Percentiles rank a stretch among this genome's conserved stretches.
Evolutionary conservation across 2,113 vertebrate genomes (phyloP).

Genomic region (Psittacus erithacus): DNA sequence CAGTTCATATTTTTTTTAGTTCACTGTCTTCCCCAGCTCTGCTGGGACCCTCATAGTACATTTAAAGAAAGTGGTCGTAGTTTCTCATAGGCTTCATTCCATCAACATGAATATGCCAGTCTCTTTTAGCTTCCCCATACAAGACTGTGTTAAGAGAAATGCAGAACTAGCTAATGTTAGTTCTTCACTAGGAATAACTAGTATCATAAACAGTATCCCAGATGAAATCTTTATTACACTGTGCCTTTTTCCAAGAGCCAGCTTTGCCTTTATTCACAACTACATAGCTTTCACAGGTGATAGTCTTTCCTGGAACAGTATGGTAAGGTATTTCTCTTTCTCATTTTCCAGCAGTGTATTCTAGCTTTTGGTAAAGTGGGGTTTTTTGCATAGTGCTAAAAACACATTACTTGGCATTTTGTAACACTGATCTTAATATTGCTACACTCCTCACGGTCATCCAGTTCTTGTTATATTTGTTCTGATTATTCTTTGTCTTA

Average conservation of each 20-base stretch:
- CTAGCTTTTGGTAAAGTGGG: background rate
- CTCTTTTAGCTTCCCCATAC: background rate
- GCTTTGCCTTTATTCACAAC: background rate
- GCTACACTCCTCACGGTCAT: background rate
- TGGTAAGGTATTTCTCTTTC: background rate
- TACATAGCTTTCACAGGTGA: background rate
- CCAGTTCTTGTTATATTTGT: background rate
- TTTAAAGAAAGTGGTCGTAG: background rate
- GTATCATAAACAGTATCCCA: background rate
- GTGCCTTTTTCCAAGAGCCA: background rate
- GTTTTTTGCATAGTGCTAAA: background rate
- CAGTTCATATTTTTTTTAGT: background rate
- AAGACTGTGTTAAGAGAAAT: background rate
- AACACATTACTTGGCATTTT: background rate
- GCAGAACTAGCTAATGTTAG: background rate
- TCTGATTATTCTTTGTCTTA: background rate
- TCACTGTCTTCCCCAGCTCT: background rate
- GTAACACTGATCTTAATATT: background rate
- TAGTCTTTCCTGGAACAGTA: background rate
- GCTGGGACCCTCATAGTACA: background rate
- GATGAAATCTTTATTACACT: background rate
- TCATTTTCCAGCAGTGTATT: background rate
- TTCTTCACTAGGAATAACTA: background rate
- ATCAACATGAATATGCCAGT: background rate
- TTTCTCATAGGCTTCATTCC: background rate